Evolutionary conservation across 2,797 vertebrate genomes (phyloP).

Genomic region (Margarornis squamiger): DNA sequence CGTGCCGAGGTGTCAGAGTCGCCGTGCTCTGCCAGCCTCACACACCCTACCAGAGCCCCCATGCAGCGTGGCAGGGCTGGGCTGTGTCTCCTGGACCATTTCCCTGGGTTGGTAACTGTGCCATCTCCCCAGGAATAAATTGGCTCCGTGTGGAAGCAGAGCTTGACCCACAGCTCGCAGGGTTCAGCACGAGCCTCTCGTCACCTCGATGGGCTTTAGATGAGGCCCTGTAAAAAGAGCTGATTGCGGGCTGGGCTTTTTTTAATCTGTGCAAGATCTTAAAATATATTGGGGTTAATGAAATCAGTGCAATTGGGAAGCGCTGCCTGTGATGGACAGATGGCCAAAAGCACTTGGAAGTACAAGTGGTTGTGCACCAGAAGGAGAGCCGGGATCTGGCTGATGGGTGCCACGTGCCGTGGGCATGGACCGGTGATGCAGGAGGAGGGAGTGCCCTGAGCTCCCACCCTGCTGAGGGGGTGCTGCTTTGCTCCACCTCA

Average conservation of each 20-base stretch:
- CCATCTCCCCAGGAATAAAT: background rate
- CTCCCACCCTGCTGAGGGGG: background rate
- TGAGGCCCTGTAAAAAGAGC: background rate
- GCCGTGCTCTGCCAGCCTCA: background rate
- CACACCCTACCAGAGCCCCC: background rate
- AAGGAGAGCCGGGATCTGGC: background rate
- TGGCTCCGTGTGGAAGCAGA: background rate
- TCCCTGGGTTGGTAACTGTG: fast-evolving
- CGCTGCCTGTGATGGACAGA: background rate
- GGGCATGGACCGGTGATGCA: background rate
- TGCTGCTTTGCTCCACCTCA: background rate
- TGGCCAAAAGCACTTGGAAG: slow-evolving; percentile 45
- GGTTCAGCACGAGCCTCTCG: background rate
- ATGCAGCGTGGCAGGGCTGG: fast-evolving
- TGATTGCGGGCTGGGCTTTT: background rate
- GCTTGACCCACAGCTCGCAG: background rate
- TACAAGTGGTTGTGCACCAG: slow-evolving; percentile 1
- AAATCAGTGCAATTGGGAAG: background rate
- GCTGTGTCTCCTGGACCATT: background rate
- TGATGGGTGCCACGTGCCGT: background rate
- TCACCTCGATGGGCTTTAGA: background rate
- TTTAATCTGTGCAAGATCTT: background rate
- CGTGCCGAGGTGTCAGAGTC: background rate
- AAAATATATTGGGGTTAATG: slow-evolving; percentile 16
- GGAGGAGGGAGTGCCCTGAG: background rate